phyloP scores from a whole-genome alignment of 2,113 vertebrate genomes.

The Lycaon pictus region DNA sequence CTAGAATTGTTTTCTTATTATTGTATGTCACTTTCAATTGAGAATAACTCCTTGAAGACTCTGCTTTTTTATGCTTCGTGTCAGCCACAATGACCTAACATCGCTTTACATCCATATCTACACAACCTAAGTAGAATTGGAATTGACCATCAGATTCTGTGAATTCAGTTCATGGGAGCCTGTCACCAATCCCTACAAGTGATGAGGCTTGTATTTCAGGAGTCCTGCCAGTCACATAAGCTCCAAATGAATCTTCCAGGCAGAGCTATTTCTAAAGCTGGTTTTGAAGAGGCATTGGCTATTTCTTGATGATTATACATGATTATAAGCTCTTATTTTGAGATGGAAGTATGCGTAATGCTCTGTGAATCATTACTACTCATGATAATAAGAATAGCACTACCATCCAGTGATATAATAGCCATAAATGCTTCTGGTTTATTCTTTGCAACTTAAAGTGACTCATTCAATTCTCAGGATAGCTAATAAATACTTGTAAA shows the following conservation, averaged over 20 bases:
- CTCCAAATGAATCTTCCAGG: conserved; percentile 15
- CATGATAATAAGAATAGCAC: conserved; percentile 48
- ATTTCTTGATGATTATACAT: conserved; percentile 15
- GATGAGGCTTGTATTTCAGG: conserved; percentile 2
- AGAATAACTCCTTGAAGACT: conserved; percentile 37
- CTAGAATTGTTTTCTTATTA: conserved; percentile 63
- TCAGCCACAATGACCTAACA: conserved; percentile 56
- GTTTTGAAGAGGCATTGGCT: neutral
- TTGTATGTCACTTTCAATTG: conserved; percentile 53
- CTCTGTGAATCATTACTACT: conserved; percentile 71
- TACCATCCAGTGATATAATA: conserved; percentile 51
- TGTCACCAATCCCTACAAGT: conserved; percentile 32
- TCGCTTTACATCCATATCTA: conserved; percentile 35
- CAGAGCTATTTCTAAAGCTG: conserved; percentile 49
- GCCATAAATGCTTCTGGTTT: conserved; percentile 1
- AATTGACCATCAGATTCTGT: conserved; percentile 49
- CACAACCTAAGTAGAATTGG: conserved; percentile 30
- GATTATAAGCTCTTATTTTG: conserved; percentile 31
- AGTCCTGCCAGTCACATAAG: conserved; percentile 51
- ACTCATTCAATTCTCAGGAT: conserved; percentile 71
- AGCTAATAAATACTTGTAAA: conserved; percentile 74
- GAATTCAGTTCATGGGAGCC: neutral
- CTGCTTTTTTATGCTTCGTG: conserved; percentile 26
- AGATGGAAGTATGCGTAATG: conserved; percentile 27
- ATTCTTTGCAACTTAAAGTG: conserved; percentile 62